These are phyloP conservation scores for Cyclophora albipunctata DNA, from an alignment of 2,888 invertebrate genomes.

Conservation along the genomic window DNA sequence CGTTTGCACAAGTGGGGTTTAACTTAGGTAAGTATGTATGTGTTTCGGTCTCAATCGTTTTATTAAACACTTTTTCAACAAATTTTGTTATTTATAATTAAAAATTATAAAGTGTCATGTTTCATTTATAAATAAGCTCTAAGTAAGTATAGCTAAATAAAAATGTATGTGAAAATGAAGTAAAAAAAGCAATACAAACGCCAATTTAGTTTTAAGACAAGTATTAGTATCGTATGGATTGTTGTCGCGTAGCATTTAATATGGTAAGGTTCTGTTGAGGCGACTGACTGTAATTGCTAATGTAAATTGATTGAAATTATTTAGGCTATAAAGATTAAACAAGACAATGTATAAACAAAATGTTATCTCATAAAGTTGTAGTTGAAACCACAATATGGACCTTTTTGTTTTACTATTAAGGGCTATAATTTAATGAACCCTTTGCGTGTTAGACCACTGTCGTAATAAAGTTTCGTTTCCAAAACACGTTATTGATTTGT, in stretches of 20 bases:
- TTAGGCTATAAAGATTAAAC: too few relatives aligned
- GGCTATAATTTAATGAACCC: constrained; percentile 9
- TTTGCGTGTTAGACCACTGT: constrained; percentile 38
- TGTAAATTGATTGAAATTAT: too few relatives aligned
- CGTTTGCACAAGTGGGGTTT: neutral
- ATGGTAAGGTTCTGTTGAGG: constrained; percentile 23
- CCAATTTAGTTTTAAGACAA: constrained; percentile 62
- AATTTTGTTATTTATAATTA: constrained; percentile 2
- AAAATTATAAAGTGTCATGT: neutral
- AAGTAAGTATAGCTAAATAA: constrained; percentile 2
- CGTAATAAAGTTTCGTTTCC: constrained; percentile 36
- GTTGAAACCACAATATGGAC: too few relatives aligned
- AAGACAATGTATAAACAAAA: too few relatives aligned
- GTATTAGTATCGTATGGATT: constrained; percentile 31
- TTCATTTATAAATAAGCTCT: neutral
- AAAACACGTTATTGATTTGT: constrained; percentile 48
- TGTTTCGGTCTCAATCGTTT: too few relatives aligned
- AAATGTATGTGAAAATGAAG: constrained; percentile 18
- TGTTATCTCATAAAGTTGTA: too few relatives aligned
- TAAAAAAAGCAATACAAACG: constrained; percentile 61
- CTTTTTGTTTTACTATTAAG: neutral
- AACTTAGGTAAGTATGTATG: too few relatives aligned
- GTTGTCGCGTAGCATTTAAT: constrained; percentile 30
- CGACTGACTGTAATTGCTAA: constrained; percentile 16
- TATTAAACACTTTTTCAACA: too few relatives aligned